A percentile compares a stretch with the other conserved stretches of the same genome.
Evolutionary conservation across 2,797 vertebrate species (phyloP).

Genomic region (Glossophaga mutica): DNA sequence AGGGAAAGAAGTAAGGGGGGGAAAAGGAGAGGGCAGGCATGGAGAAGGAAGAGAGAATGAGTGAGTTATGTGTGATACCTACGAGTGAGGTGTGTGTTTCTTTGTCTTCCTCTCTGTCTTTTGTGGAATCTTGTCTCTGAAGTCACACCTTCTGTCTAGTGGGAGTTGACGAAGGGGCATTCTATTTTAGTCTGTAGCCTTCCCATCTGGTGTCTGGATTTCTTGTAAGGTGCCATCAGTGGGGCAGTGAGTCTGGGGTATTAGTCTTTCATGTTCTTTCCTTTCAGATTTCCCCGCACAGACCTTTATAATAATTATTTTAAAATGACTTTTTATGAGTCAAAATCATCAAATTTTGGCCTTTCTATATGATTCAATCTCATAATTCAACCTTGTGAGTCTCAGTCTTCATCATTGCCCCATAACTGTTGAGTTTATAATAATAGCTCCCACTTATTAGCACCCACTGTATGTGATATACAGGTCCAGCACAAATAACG

Average conservation of each 20-base stretch:
- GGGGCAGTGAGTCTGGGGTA: neutral
- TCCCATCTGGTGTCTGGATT: slow-evolving; percentile 52
- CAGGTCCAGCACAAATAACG: no score
- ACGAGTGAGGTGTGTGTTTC: neutral
- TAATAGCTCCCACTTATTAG: neutral
- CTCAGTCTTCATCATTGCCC: neutral
- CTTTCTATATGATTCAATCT: neutral
- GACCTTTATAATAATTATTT: slow-evolving; percentile 18
- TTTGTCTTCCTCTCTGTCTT: neutral
- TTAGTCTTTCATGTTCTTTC: slow-evolving; percentile 7
- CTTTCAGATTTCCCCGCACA: slow-evolving; percentile 38
- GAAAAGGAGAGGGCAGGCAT: neutral
- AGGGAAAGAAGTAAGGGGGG: neutral
- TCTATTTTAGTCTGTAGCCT: slow-evolving; percentile 45
- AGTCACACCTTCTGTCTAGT: neutral
- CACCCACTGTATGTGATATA: neutral
- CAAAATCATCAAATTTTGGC: neutral
- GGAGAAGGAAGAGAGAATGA: neutral
- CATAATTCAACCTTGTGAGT: neutral
- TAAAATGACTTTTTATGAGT: neutral
- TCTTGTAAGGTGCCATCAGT: slow-evolving; percentile 21
- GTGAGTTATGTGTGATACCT: neutral
- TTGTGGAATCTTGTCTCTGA: slow-evolving; percentile 25
- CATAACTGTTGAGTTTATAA: neutral
- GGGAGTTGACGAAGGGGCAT: neutral